A percentile compares a stretch with the other conserved stretches of the same genome.
Conservation (phyloP, 2,113 vertebrate species). For the Naja naja region DNA sequence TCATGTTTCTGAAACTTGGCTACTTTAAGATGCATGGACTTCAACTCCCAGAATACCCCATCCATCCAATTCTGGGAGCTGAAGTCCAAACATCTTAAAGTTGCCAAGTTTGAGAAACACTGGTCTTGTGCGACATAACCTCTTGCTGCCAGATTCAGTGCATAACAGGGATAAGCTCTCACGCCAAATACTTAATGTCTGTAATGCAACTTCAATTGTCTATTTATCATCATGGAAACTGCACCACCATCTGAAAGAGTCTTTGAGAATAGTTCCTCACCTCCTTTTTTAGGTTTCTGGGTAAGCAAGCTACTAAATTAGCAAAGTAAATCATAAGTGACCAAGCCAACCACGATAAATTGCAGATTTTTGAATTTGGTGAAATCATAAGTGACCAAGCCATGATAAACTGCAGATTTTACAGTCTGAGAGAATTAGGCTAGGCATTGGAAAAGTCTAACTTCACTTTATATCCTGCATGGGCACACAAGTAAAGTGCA, state of each 20-base stretch:
- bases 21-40: not conserved
- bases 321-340: not conserved
- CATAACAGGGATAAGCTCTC: not conserved
- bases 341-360: not conserved
- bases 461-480: not conserved
- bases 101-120: not conserved
- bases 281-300: not conserved
- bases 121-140: not conserved
- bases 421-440: not conserved
- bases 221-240: not conserved
- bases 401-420: not conserved
- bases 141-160: not conserved
- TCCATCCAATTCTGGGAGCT: not conserved
- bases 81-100: not conserved
- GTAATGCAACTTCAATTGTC: not conserved
- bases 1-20: not conserved
- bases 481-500: not conserved
- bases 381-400: not conserved
- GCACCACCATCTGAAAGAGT: not conserved
- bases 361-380: not conserved
- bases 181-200: not conserved
- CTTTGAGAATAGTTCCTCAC: not conserved
- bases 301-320: not conserved
- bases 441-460: not conserved
- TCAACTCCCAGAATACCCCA: not conserved